A percentile compares a stretch with the other conserved stretches of the same genome.
Conservation (phyloP, 2,113 vertebrate species). For the Polyodon spathula region DNA sequence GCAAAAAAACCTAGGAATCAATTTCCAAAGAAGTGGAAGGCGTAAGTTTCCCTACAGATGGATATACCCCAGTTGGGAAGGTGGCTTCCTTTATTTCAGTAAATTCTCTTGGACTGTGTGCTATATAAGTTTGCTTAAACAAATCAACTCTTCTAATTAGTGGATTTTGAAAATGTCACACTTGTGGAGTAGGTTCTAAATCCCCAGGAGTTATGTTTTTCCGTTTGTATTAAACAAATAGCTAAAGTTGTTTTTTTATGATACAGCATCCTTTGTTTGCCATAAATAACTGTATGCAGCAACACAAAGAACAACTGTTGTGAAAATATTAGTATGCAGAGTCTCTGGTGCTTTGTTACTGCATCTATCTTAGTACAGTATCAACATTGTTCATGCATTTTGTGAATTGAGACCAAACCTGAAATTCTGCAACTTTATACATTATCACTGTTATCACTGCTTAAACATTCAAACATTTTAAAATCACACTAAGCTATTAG, state of each 20-base stretch:
- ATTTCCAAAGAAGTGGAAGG: no score
- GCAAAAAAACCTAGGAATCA: no score
- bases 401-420: slow-evolving; percentile 38
- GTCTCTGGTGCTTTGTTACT: slow-evolving; percentile 70
- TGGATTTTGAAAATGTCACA: slow-evolving; percentile 30
- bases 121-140: no score
- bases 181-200: slow-evolving; percentile 18
- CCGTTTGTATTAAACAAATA: slow-evolving; percentile 48
- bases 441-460: no score
- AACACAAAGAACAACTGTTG: slow-evolving; percentile 76
- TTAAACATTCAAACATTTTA: no score
- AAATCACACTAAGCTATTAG: no score
- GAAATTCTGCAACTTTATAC: background rate
- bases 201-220: slow-evolving; percentile 49
- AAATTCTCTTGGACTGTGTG: no score
- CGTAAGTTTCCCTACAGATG: no score
- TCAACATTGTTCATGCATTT: slow-evolving; percentile 58
- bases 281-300: slow-evolving; percentile 66
- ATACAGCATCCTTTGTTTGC: slow-evolving; percentile 59
- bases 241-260: slow-evolving; percentile 64
- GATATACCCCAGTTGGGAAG: no score
- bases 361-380: slow-evolving; percentile 63
- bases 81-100: no score
- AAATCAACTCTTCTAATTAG: slow-evolving; percentile 26
- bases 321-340: slow-evolving; percentile 76